A percentile compares a stretch with the other conserved stretches of the same genome.
Conservation (phyloP, 2,888 invertebrate genomes). For the Epinotia ramella region DNA sequence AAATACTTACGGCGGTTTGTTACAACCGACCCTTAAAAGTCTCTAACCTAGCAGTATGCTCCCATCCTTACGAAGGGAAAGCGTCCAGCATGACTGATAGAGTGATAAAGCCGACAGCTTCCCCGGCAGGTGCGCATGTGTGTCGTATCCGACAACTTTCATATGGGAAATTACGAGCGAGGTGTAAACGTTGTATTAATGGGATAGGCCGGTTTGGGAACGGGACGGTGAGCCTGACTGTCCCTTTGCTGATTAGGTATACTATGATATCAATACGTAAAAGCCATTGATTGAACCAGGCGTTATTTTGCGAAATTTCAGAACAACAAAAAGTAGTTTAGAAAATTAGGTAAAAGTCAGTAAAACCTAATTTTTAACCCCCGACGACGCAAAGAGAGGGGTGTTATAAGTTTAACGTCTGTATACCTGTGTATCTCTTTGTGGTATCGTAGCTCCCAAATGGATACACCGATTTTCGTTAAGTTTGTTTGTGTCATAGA, state of each 20-base stretch:
- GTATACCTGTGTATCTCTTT: too few species aligned
- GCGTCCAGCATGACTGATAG: slow-evolving; percentile 61
- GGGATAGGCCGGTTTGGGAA: slow-evolving; percentile 6
- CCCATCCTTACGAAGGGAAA: slow-evolving; percentile 51
- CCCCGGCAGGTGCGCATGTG: slow-evolving; percentile 49
- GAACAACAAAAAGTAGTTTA: too few species aligned
- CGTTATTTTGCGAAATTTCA: neutral
- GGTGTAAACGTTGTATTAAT: slow-evolving; percentile 7
- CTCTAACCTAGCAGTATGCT: slow-evolving; percentile 10
- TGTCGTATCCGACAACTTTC: slow-evolving; percentile 42
- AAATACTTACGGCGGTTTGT: too few species aligned
- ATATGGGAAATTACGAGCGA: slow-evolving; percentile 40
- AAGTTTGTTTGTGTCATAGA: too few species aligned
- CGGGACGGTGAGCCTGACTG: neutral
- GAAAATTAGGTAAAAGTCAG: too few species aligned
- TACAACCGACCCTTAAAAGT: too few species aligned
- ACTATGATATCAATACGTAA: too few species aligned
- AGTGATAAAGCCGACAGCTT: slow-evolving; percentile 58
- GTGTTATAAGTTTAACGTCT: too few species aligned
- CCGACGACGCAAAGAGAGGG: too few species aligned
- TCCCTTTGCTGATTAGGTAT: neutral
- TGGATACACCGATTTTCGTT: too few species aligned
- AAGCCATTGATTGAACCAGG: neutral
- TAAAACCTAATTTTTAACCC: too few species aligned
- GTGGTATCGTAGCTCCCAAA: too few species aligned